Conservation (phyloP, 2,113 vertebrate species). For the Hemichromis elongatus region DNA sequence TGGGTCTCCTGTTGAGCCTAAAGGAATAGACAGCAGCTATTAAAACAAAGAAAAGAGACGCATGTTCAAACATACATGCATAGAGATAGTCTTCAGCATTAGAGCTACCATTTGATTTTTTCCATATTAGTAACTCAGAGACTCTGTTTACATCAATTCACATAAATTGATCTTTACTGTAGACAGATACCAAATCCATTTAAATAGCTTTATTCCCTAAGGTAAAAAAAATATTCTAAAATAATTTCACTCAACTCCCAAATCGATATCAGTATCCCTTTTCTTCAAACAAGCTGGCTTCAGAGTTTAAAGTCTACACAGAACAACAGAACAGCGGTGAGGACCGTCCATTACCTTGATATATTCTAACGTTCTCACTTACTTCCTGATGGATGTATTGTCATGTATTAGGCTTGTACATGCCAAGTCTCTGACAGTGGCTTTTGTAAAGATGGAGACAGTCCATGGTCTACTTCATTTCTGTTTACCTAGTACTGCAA, state of each 20-base stretch:
- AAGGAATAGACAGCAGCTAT: background rate
- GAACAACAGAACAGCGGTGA: background rate
- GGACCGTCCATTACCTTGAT: background rate
- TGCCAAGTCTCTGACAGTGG: background rate
- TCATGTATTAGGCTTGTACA: accelerated
- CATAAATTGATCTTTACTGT: background rate
- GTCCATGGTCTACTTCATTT: background rate
- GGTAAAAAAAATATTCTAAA: too few species aligned
- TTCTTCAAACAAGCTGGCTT: background rate
- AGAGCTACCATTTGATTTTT: background rate
- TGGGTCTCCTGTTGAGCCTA: conserved; percentile 93
- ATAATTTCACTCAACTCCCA: too few species aligned
- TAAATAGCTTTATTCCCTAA: background rate
- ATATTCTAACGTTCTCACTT: too few species aligned
- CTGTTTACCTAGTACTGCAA: background rate
- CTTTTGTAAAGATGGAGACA: accelerated
- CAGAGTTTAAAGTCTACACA: background rate
- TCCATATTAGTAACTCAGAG: background rate
- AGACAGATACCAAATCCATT: background rate
- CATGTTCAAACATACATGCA: background rate
- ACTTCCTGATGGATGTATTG: background rate
- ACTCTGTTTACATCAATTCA: background rate
- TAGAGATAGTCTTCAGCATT: background rate
- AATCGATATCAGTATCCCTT: too few species aligned
- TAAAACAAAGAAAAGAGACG: background rate